Evolutionary conservation across 1,140 invertebrate genomes (phyloP).

Genomic region (Fopius arisanus): DNA sequence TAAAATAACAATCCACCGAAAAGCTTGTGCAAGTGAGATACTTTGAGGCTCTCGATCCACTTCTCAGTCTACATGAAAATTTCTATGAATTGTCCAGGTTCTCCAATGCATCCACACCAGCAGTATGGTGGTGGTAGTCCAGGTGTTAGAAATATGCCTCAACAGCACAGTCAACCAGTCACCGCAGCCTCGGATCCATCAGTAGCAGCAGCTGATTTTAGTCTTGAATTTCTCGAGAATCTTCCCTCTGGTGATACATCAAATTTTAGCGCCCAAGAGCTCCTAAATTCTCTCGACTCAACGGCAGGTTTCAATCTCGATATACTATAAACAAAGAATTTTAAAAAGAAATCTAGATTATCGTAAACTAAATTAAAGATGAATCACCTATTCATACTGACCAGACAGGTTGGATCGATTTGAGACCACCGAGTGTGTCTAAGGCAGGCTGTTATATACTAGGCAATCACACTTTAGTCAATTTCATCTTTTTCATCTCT

Average conservation of each 20-base stretch:
- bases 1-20: too few species aligned
- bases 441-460: constrained; percentile 40
- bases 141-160: constrained; percentile 50
- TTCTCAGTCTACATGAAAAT: not conserved
- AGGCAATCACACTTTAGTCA: constrained; percentile 52
- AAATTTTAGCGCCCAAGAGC: constrained; percentile 78
- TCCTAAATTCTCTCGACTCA: constrained; percentile 75
- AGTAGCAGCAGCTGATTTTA: constrained; percentile 73
- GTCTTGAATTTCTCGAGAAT: constrained; percentile 82
- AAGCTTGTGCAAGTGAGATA: not conserved
- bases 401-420: constrained; percentile 6
- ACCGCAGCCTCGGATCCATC: constrained; percentile 57
- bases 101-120: constrained; percentile 60
- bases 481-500: constrained; percentile 39
- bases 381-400: not conserved
- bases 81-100: constrained; percentile 42
- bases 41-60: too few species aligned
- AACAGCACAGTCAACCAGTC: constrained; percentile 55
- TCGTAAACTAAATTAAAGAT: not conserved
- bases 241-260: constrained; percentile 74
- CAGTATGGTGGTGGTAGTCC: constrained; percentile 59
- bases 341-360: not conserved
- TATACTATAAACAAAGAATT: constrained; percentile 56
- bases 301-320: constrained; percentile 68
- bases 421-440: constrained; percentile 24